Percentiles rank a stretch among this genome's conserved stretches.
phyloP scores from a whole-genome alignment of 2,797 vertebrate species.

The Trachops cirrhosus region DNA sequence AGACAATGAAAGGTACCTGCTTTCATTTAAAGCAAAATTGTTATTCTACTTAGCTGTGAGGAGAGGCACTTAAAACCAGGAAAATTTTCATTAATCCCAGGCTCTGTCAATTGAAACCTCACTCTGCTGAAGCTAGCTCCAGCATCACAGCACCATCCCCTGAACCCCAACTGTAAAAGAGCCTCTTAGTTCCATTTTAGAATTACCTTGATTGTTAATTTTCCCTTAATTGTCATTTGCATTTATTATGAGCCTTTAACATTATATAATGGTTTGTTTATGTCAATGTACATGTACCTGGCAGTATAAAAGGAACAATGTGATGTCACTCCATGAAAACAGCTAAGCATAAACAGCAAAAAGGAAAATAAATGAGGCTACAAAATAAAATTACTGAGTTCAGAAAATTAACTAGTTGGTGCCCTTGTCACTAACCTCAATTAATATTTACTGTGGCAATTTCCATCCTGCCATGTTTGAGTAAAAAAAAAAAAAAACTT shows the following conservation, averaged over 20 bases:
- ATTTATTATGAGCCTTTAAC: slow-evolving; percentile 6
- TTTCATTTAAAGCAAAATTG: slow-evolving; percentile 19
- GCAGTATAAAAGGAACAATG: slow-evolving; percentile 8
- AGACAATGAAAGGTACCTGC: slow-evolving; percentile 22
- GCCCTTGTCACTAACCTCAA: slow-evolving; percentile 28
- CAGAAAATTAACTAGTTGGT: slow-evolving; percentile 26
- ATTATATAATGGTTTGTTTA: slow-evolving; percentile 25
- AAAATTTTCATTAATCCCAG: background rate
- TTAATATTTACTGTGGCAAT: background rate
- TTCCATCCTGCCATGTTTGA: background rate
- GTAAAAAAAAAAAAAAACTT: background rate
- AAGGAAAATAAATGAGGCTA: slow-evolving; percentile 17
- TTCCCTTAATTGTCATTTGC: slow-evolving; percentile 2
- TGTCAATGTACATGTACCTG: background rate
- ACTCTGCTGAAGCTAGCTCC: background rate
- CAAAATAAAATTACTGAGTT: slow-evolving; percentile 45
- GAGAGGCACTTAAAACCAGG: background rate
- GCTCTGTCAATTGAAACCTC: background rate
- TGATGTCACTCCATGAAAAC: slow-evolving; percentile 7
- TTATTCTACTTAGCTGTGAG: slow-evolving; percentile 2
- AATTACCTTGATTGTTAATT: slow-evolving; percentile 5
- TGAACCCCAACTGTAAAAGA: background rate
- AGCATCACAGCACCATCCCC: background rate
- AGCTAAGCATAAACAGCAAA: slow-evolving; percentile 37
- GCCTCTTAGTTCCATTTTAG: background rate